Base-by-base conservation (phyloP, 1,140 invertebrate genomes). In the Psilanteris sp. region DNA sequence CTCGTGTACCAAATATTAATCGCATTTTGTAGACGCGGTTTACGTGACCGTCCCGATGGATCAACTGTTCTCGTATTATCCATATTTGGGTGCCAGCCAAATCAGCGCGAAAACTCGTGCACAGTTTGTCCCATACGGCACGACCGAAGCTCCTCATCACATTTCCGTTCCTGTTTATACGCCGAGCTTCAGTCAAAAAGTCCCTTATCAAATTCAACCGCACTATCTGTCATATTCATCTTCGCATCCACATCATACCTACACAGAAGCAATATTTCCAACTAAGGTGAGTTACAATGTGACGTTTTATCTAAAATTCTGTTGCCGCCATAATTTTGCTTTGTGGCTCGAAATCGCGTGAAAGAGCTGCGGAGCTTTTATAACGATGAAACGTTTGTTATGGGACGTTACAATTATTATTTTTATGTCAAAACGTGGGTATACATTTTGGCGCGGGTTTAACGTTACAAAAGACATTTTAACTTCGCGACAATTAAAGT, bases 31-130 rank as follows among this genome's bases (percentile, higher is more conserved):
- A 87, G 85, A 73, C 24, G 55, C 57, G 14, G 50, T 83, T 34
- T 87, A 84, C 64, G 32, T 85, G 15, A 78, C 85, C 26, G 62
- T 86, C 37, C 86, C 86, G 3, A 81, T 79, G 75, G 79, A 71
- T 52, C 82, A 86, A 18, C 32, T 85, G 8, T 31, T 83, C 10
- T 39, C 80, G 3, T 85, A 85, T 52, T 83, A 85, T 57, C 79
- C 79, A 14, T 73, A 84, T 54, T 71, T 82, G 11, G 54, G 77
- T 11, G 31, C 37, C n/a, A 62, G 72, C 64, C 52, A 74, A 57
- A 70, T 39, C 57, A 54, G 18, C 9, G 61, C 64, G 24, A 78
- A 81, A 76, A 72, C 62, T 76, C 59, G 74, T 15, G 10, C 44
- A 27, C 80, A 81, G 31, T 61, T 73, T 3, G 16, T 77, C 0